Evolutionary conservation across 2,113 vertebrate species (phyloP).

Genomic region (Lampris megalopsis): DNA sequence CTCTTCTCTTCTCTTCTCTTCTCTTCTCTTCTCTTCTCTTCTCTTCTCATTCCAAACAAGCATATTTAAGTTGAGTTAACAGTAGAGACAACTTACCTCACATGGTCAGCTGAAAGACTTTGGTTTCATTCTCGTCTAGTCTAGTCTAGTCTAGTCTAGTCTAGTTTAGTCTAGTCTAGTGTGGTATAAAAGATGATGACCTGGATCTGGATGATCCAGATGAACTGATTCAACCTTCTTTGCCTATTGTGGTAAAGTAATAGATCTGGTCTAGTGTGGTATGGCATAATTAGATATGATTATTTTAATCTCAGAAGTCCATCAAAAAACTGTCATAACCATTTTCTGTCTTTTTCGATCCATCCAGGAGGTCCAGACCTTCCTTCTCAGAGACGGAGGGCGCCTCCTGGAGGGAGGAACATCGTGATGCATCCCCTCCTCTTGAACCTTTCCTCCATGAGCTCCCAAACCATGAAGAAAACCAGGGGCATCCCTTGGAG

Average conservation of each 20-base stretch:
- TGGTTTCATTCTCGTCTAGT: neutral
- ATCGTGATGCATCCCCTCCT: slow-evolving; percentile 20
- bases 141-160: neutral
- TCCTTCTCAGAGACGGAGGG: slow-evolving; percentile 45
- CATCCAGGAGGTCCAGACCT: slow-evolving; percentile 51
- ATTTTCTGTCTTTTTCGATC: slow-evolving; percentile 8
- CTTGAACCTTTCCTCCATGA: slow-evolving; percentile 79
- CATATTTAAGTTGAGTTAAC: too few species aligned
- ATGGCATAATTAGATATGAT: too few species aligned
- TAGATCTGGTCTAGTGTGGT: too few species aligned
- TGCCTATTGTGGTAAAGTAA: too few species aligned
- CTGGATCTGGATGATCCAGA: too few species aligned
- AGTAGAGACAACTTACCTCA: neutral
- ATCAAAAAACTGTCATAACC: too few species aligned
- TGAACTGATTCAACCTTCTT: too few species aligned
- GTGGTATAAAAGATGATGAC: too few species aligned
- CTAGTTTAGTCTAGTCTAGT: neutral
- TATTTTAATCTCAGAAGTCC: too few species aligned
- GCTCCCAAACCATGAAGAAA: slow-evolving; percentile 66
- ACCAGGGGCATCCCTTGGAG: slow-evolving; percentile 68
- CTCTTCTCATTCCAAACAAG: too few species aligned
- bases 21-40: too few species aligned
- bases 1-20: too few species aligned
- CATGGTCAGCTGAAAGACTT: slow-evolving; percentile 37
- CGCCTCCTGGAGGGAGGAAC: slow-evolving; percentile 8